Percentiles rank a stretch among this genome's conserved stretches.
phyloP scores from a whole-genome alignment of 1,140 invertebrate species.

The Druon quercuslanigerum region DNA sequence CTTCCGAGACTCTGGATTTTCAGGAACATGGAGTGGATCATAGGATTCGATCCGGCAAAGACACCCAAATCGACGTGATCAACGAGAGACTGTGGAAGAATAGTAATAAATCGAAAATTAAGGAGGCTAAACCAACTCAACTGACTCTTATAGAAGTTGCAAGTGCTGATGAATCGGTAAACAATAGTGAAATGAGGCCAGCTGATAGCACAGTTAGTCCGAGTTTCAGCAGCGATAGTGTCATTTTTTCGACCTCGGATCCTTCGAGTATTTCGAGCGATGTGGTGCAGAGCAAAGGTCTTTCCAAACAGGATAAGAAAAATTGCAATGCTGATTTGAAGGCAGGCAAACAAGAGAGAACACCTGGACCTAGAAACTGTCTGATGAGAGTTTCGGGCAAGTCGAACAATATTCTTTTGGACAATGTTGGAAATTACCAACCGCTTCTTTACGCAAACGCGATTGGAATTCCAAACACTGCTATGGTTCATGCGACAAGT shows the following conservation, averaged over 20 bases:
- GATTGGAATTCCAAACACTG: constrained; percentile 59
- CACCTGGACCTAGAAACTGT: constrained; percentile 81
- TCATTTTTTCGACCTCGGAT: constrained; percentile 69
- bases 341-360: constrained; percentile 64
- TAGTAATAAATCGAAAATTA: constrained; percentile 38
- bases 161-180: constrained; percentile 54
- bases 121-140: constrained; percentile 41
- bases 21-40: not conserved
- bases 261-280: constrained; percentile 71
- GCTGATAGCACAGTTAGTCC: constrained; percentile 64
- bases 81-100: constrained; percentile 69
- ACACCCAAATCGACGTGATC: constrained; percentile 64
- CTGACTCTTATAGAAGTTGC: constrained; percentile 68
- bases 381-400: constrained; percentile 83
- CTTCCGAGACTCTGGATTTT: constrained; percentile 38
- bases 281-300: constrained; percentile 39
- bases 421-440: constrained; percentile 82
- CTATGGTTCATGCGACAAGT: constrained; percentile 65
- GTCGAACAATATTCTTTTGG: constrained; percentile 86
- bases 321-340: constrained; percentile 34
- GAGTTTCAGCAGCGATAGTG: constrained; percentile 70
- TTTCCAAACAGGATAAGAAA: constrained; percentile 8
- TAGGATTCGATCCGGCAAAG: constrained; percentile 32
- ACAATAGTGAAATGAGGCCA: constrained; percentile 49
- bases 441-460: constrained; percentile 80